Evolutionary conservation across 1,140 invertebrate genomes (phyloP), one percentile per base, ranked within the genome.

Genomic region (Tribolium madens): DNA sequence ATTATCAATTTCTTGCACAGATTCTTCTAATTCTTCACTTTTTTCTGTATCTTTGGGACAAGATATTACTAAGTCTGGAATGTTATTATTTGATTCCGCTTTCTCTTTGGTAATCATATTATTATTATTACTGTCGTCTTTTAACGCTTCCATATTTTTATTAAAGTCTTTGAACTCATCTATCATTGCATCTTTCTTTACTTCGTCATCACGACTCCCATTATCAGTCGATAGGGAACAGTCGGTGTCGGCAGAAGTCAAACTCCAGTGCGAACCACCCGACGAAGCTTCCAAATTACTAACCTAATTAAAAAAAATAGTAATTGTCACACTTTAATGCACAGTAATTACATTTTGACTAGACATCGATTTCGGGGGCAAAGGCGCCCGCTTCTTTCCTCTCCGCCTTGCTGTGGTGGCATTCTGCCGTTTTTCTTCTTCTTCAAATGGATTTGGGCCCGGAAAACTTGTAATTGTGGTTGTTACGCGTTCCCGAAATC

Each of bases 221-320:
- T 75, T 72, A 48, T 75, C 13, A 7, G 74, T 72, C 3, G 80
- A 76, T 14, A 42, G 36, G 3, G 74, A 69, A 46, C 31, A 73
- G 71, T 80, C 77, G 1, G 80, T 79, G 7, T 81, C 80, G n/a
- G 70, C 73, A 3, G 80, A 81, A 9, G 68, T 79, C 26, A 81
- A 73, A 71, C 80, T 81, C 80, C 80, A 81, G 64, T 81, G 73
- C 2, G 80, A 81, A 21, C 31, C 57, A 21, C 46, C 21, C 3
- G 33, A 31, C 3, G 75, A 48, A 76, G 26, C 46, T 52, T 72
- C 46, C 13, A 52, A 26, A 18, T 52, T 31, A 46, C 42, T 72
- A 14, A 72, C 18, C 70, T 72, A 50, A 50, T 46, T 50, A 13
- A 26, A 0, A 50, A 13, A 21, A 48, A 33, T 2, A 71, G 12